Percentiles rank a stretch among this genome's conserved stretches.
Conservation (phyloP, 2,888 invertebrate genomes). For the Geotrupes spiniger region DNA sequence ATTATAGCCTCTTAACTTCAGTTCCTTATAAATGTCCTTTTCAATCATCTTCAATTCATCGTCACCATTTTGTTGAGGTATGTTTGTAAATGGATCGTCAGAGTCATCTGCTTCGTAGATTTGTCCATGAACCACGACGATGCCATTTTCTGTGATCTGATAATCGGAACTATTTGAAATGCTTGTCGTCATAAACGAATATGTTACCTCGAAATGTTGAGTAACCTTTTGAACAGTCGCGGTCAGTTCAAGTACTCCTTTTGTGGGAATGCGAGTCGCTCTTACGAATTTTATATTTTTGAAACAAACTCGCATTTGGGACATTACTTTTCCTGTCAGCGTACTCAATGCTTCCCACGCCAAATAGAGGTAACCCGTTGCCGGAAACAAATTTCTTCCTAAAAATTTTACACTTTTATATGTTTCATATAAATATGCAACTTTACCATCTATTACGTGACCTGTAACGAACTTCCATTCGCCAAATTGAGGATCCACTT, state of each 20-base stretch:
- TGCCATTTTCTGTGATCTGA: slow-evolving; percentile 65
- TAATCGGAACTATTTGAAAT: not conserved
- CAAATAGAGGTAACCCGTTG: slow-evolving; percentile 55
- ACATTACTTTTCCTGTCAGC: slow-evolving; percentile 41
- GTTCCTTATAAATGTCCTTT: slow-evolving; percentile 26
- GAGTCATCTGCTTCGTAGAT: slow-evolving; percentile 50
- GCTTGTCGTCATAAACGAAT: not conserved
- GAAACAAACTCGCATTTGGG: slow-evolving; percentile 55
- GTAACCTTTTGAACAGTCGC: slow-evolving; percentile 34
- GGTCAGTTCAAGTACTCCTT: slow-evolving; percentile 34
- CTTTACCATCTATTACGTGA: slow-evolving; percentile 79
- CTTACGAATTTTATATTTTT: slow-evolving; percentile 59
- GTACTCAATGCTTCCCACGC: slow-evolving; percentile 57
- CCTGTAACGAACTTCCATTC: slow-evolving; percentile 71
- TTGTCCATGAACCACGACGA: slow-evolving; percentile 65
- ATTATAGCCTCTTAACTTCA: slow-evolving; percentile 24
- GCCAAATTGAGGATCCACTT: slow-evolving; percentile 61
- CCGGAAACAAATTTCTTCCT: slow-evolving; percentile 55
- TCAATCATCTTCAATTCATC: slow-evolving; percentile 9
- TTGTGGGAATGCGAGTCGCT: slow-evolving; percentile 55
- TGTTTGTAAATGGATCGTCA: no score
- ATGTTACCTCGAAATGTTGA: slow-evolving; percentile 38
- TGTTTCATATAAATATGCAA: not conserved
- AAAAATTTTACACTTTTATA: slow-evolving; percentile 7
- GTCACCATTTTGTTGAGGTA: no score